Percentiles rank a stretch among this genome's conserved stretches.
Evolutionary conservation across 2,888 invertebrate genomes (phyloP).

Genomic region (Eledona agricola): DNA sequence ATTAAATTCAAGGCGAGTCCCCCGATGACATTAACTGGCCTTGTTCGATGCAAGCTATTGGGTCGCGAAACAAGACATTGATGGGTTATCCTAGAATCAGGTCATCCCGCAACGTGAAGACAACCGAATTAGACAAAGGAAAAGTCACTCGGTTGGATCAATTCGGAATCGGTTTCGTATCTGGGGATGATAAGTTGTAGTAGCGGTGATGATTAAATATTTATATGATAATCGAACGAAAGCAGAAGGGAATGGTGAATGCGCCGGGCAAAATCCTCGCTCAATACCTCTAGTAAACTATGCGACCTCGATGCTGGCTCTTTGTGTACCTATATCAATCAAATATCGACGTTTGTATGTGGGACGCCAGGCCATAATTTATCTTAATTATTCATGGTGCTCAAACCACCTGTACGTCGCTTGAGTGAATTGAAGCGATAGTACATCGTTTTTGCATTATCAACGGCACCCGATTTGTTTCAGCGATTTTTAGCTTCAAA

Average conservation of each 20-base stretch:
- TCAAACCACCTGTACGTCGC: conserved; percentile 34
- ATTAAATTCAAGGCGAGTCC: conserved; percentile 29
- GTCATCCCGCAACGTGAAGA: conserved; percentile 26
- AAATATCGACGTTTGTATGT: conserved; percentile 37
- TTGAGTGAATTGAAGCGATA: conserved; percentile 15
- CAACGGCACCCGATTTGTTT: neutral
- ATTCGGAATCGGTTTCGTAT: conserved; percentile 9
- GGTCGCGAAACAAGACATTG: neutral
- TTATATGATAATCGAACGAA: neutral
- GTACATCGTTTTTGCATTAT: conserved; percentile 23
- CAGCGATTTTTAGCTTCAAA: neutral
- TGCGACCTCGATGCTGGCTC: conserved; percentile 24
- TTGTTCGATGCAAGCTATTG: too few relatives aligned
- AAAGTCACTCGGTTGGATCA: conserved; percentile 29
- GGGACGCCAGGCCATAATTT: conserved; percentile 30
- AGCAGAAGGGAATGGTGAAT: conserved; percentile 17
- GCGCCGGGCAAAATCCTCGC: conserved; percentile 23
- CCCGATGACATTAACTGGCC: conserved; percentile 16
- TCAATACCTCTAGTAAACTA: conserved; percentile 19
- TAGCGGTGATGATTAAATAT: conserved; percentile 2
- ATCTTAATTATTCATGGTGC: conserved; percentile 38
- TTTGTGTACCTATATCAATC: conserved; percentile 35
- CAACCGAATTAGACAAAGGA: conserved; percentile 31
- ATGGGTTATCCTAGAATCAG: conserved; percentile 29
- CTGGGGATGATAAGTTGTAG: conserved; percentile 3